Conservation (phyloP, 2,888 invertebrate species). For the Dynastes tityus region DNA sequence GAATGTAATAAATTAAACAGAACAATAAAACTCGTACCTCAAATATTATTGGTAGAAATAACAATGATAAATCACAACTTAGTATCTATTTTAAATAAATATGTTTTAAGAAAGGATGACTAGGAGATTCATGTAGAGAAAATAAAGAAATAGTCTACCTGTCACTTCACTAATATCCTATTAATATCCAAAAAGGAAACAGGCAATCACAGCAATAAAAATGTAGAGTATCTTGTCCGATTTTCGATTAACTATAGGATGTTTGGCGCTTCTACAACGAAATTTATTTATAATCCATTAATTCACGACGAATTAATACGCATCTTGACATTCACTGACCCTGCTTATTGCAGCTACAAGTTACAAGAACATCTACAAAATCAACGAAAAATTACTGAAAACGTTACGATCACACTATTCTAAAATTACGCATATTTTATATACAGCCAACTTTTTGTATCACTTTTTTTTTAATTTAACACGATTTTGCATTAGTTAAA, state of each 20-base stretch:
- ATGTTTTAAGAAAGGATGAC: constrained; percentile 21
- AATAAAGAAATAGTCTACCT: constrained; percentile 26
- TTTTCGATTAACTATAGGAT: constrained; percentile 8
- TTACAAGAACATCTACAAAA: neutral
- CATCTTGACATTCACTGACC: constrained; percentile 55
- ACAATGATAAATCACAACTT: neutral
- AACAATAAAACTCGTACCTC: constrained; percentile 14
- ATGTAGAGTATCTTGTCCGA: neutral
- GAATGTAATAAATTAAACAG: constrained; percentile 9
- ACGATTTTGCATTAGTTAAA: neutral
- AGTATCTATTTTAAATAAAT: neutral
- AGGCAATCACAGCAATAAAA: constrained; percentile 7
- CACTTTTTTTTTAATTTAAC: constrained; percentile 9
- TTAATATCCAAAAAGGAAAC: constrained; percentile 15
- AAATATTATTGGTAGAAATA: constrained; percentile 4
- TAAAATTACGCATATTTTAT: too few relatives aligned
- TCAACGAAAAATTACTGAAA: neutral
- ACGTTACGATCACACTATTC: too few relatives aligned
- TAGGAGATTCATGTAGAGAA: constrained; percentile 29
- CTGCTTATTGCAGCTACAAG: constrained; percentile 32
- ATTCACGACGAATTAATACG: constrained; percentile 54
- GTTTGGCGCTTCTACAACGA: neutral
- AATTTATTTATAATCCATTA: constrained; percentile 38
- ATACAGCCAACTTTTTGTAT: neutral
- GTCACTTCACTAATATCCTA: constrained; percentile 23